Percentiles rank a stretch among this genome's conserved stretches.
Evolutionary conservation across 2,797 vertebrate genomes (phyloP).

Genomic region (Cossypha caffra): DNA sequence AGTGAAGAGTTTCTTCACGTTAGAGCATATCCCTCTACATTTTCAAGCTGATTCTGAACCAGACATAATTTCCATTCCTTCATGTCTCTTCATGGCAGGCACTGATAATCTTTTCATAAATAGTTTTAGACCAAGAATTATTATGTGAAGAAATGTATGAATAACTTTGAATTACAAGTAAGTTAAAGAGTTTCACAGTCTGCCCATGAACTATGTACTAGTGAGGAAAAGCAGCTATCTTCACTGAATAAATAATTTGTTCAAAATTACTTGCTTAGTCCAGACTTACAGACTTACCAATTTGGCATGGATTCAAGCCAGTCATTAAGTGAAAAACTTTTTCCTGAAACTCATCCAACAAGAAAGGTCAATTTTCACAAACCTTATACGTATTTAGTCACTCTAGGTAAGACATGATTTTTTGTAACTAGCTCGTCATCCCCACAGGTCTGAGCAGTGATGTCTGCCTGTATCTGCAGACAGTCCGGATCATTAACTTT

Average conservation of each 20-base stretch:
- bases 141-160: constrained; percentile 56
- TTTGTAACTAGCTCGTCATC: not conserved
- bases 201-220: not conserved
- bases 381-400: not conserved
- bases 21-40: constrained; percentile 31
- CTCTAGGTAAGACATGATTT: not conserved
- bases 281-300: constrained; percentile 1
- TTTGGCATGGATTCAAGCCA: constrained; percentile 36
- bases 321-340: constrained; percentile 1
- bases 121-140: constrained; percentile 59
- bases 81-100: constrained; percentile 40
- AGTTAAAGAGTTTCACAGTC: constrained; percentile 41
- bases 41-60: constrained; percentile 40
- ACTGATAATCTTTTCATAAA: constrained; percentile 59
- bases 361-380: constrained; percentile 15
- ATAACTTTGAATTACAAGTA: constrained; percentile 58
- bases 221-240: constrained; percentile 55
- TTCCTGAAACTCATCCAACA: not conserved
- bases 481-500: not conserved
- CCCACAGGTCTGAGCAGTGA: not conserved
- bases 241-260: constrained; percentile 57
- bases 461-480: constrained; percentile 35
- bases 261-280: constrained; percentile 32
- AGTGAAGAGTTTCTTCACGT: constrained; percentile 27
- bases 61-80: constrained; percentile 50